These are phyloP conservation scores for Buphagus erythrorhynchus DNA, from an alignment of 2,797 vertebrate species.

Conservation along the genomic window DNA sequence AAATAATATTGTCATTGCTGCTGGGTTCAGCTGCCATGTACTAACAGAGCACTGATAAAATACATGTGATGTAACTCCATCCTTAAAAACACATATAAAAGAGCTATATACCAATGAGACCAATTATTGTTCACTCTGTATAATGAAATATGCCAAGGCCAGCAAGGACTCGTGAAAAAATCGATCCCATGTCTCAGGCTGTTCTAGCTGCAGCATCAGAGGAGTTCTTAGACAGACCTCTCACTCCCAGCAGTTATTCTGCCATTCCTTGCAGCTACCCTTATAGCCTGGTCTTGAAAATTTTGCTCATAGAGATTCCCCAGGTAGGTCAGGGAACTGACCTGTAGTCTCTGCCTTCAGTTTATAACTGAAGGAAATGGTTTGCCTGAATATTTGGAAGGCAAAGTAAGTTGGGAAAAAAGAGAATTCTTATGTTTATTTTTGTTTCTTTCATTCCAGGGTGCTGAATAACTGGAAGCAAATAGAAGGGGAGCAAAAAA, in stretches of 20 bases:
- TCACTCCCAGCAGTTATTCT: background rate
- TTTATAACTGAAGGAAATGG: background rate
- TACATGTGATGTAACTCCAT: background rate
- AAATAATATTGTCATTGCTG: background rate
- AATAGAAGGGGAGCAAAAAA: background rate
- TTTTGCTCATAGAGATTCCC: background rate
- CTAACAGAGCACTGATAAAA: background rate
- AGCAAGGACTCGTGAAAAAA: background rate
- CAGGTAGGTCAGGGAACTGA: background rate
- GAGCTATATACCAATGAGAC: background rate
- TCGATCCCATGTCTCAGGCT: background rate
- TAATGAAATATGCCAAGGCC: background rate
- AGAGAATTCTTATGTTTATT: background rate
- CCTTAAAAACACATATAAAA: conserved; percentile 14
- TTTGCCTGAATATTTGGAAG: background rate
- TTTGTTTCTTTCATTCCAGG: background rate
- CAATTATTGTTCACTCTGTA: conserved; percentile 4
- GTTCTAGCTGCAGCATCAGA: background rate
- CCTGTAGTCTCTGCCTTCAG: background rate
- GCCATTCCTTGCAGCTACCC: background rate
- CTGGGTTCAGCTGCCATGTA: background rate
- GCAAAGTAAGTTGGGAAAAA: background rate
- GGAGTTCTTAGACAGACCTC: background rate
- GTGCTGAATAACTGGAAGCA: background rate
- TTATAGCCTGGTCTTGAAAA: background rate